Conservation (phyloP, 2,888 invertebrate genomes). For the Caenorhabditis macrosperma region DNA sequence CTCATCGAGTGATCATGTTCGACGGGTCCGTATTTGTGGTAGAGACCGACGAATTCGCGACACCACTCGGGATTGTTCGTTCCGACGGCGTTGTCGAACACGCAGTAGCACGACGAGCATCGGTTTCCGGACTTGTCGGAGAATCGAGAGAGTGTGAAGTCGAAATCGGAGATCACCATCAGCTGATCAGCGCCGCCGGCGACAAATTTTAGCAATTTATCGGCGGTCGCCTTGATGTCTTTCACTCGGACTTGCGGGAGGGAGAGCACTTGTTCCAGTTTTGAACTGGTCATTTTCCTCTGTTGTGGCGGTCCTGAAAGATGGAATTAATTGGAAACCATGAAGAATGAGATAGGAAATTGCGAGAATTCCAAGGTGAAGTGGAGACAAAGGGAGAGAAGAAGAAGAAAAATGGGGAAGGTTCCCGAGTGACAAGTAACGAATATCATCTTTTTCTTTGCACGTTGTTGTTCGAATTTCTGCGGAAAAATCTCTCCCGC, state of each 20-base stretch:
- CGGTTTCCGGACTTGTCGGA: slow-evolving; percentile 70
- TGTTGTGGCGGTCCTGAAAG: no score
- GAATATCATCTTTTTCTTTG: no score
- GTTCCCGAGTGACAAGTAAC: no score
- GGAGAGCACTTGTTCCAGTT: slow-evolving; percentile 39
- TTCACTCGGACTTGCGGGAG: slow-evolving; percentile 62
- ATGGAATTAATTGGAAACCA: no score
- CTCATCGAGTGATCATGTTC: slow-evolving; percentile 81
- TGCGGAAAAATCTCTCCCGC: not conserved
- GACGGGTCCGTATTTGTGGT: slow-evolving; percentile 72
- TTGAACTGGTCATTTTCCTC: slow-evolving; percentile 33
- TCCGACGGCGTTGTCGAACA: slow-evolving; percentile 75
- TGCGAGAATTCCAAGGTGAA: no score
- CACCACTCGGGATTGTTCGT: slow-evolving; percentile 55
- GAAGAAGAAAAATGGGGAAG: no score
- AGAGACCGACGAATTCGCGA: slow-evolving; percentile 64
- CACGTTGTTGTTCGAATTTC: no score
- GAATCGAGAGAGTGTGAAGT: slow-evolving; percentile 77
- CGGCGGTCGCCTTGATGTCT: slow-evolving; percentile 44
- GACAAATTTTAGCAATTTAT: slow-evolving; percentile 58
- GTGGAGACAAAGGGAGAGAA: no score
- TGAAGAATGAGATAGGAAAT: no score
- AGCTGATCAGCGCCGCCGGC: slow-evolving; percentile 59
- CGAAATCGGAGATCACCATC: slow-evolving; percentile 79
- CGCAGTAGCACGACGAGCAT: slow-evolving; percentile 78